A percentile compares a stretch with the other conserved stretches of the same genome.
Conservation (phyloP, 2,797 vertebrate genomes). For the Clamator glandarius region DNA sequence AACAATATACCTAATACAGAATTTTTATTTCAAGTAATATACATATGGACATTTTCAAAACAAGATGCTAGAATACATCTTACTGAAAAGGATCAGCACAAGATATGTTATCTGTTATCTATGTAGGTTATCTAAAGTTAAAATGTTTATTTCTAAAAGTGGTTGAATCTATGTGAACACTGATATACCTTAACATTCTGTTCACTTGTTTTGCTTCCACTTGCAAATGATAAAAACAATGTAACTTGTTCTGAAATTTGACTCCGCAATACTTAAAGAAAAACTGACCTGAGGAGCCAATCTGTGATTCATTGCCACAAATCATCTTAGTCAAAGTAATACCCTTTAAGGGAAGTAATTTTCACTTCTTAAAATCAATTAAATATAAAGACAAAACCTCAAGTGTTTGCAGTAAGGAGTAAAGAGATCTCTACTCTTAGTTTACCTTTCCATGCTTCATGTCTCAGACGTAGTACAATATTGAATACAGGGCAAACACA, state of each 20-base stretch:
- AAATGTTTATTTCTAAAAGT: neutral
- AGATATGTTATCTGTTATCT: neutral
- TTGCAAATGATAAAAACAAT: neutral
- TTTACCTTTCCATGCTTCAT: neutral
- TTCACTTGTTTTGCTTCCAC: neutral
- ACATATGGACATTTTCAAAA: neutral
- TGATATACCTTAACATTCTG: neutral
- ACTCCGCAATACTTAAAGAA: rapidly evolving
- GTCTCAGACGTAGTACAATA: neutral
- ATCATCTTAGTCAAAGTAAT: constrained; percentile 11
- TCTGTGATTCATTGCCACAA: neutral
- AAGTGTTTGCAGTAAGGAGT: neutral
- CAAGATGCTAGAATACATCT: neutral
- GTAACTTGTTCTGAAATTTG: neutral
- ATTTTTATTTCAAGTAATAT: neutral
- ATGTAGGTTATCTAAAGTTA: neutral
- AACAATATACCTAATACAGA: neutral
- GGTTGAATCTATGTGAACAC: neutral
- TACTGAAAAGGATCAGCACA: neutral
- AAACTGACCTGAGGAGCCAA: neutral
- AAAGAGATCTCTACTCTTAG: neutral
- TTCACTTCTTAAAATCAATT: neutral
- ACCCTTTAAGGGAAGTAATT: neutral
- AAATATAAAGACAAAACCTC: neutral
- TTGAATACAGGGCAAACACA: neutral